Evolutionary conservation across 2,113 vertebrate species (phyloP).

Genomic region (Antechinus stuartii): DNA sequence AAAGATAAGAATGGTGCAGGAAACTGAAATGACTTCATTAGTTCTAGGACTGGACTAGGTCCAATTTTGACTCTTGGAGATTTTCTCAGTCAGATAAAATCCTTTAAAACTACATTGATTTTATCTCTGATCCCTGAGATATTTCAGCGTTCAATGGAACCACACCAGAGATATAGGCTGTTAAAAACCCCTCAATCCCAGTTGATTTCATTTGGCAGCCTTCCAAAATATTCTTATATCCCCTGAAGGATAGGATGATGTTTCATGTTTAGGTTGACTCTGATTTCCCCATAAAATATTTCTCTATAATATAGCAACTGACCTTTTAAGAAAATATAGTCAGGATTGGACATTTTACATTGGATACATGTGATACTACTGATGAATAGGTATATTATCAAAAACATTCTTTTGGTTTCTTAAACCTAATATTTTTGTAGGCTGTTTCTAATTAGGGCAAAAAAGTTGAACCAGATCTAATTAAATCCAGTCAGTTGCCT

Average conservation of each 20-base stretch:
- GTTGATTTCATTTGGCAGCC: neutral
- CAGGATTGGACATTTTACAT: neutral
- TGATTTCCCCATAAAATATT: neutral
- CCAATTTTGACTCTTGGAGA: neutral
- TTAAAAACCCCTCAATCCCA: neutral
- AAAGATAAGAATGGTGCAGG: neutral
- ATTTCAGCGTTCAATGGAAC: neutral
- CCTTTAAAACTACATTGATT: neutral
- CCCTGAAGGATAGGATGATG: neutral
- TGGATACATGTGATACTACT: neutral
- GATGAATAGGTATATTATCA: neutral
- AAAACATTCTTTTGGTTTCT: neutral
- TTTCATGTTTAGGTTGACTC: neutral
- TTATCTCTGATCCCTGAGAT: neutral
- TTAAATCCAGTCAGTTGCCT: neutral
- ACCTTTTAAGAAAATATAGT: constrained; percentile 21
- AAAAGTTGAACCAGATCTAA: neutral
- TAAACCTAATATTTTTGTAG: constrained; percentile 23
- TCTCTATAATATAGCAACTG: neutral
- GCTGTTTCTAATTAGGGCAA: neutral
- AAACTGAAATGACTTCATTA: constrained; percentile 22
- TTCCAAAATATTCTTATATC: neutral
- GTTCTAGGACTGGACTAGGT: neutral
- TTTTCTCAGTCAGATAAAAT: neutral
- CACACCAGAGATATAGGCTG: fast-evolving